These are phyloP conservation scores for Aphelinus atriplicis DNA, from an alignment of 1,140 invertebrate species.

Conservation along the genomic window DNA sequence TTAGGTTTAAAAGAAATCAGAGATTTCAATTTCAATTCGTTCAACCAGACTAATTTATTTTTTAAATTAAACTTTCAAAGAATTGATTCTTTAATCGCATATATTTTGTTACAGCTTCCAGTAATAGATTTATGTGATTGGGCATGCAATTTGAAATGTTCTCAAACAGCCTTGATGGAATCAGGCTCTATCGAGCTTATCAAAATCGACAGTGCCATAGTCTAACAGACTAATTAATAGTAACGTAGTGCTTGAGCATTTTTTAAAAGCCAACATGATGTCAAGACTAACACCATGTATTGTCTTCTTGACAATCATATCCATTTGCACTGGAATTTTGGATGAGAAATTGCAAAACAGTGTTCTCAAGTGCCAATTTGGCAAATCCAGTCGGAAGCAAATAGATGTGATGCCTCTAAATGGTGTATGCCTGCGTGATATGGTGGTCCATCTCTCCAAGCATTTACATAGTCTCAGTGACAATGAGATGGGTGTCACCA, in stretches of 20 bases:
- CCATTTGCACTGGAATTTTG: slow-evolving; percentile 1
- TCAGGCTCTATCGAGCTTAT: neutral
- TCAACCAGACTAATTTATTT: no score
- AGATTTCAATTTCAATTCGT: no score
- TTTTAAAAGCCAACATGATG: slow-evolving; percentile 20
- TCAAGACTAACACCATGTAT: neutral
- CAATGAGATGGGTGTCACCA: slow-evolving; percentile 58
- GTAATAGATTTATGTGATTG: neutral
- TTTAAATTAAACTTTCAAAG: neutral
- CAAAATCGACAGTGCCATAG: neutral
- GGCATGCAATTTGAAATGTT: neutral
- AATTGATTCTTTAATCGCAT: slow-evolving; percentile 1
- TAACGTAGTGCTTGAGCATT: neutral
- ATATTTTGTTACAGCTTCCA: neutral
- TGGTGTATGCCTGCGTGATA: slow-evolving; percentile 59
- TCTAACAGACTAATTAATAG: slow-evolving; percentile 16
- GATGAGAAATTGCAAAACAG: slow-evolving; percentile 21
- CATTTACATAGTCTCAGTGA: slow-evolving; percentile 52
- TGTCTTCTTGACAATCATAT: slow-evolving; percentile 4
- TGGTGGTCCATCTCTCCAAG: slow-evolving; percentile 55
- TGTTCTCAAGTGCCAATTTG: slow-evolving; percentile 53
- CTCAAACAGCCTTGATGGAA: neutral
- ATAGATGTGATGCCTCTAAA: slow-evolving; percentile 56
- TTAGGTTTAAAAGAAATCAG: no score
- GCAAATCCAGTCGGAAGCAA: slow-evolving; percentile 56